Conservation (phyloP, 2,888 invertebrate species). For the Lasioglossum oenotherae region DNA sequence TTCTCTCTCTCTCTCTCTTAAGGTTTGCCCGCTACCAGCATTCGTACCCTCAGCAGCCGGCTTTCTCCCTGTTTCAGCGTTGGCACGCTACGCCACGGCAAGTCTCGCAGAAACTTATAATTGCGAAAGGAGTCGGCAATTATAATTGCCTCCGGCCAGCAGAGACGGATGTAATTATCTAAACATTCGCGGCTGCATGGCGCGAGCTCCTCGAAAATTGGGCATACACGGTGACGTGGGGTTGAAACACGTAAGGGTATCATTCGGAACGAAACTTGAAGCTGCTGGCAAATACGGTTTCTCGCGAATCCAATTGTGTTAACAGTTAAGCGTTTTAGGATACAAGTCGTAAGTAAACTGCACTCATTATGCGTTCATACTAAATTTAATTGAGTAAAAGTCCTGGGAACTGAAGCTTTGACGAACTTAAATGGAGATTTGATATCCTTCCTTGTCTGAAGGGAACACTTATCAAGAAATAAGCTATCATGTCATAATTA, state of each 20-base stretch:
- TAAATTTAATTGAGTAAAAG: background rate
- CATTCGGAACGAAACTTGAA: background rate
- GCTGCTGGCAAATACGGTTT: background rate
- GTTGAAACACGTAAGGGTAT: conserved; percentile 8
- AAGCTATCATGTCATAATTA: no score
- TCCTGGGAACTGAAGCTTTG: background rate
- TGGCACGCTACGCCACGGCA: conserved; percentile 68
- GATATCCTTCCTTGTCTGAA: background rate
- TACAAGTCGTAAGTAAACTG: background rate
- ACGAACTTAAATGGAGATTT: background rate
- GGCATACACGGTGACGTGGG: conserved; percentile 23
- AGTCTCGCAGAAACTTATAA: conserved; percentile 84
- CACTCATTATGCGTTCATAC: background rate
- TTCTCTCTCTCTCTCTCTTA: conserved; percentile 31
- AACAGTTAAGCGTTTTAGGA: background rate
- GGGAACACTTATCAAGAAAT: no score
- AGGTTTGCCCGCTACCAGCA: conserved; percentile 45
- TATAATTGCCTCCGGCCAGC: conserved; percentile 83
- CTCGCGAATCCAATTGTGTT: background rate
- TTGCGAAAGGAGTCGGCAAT: conserved; percentile 84
- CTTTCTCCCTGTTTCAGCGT: conserved; percentile 64
- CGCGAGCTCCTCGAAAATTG: conserved; percentile 52
- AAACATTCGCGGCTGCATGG: conserved; percentile 75
- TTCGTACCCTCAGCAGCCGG: conserved; percentile 62
- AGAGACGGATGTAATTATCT: conserved; percentile 82